Evolutionary conservation across 2,113 vertebrate genomes (phyloP).

Genomic region (Rhadina sibilatrix): DNA sequence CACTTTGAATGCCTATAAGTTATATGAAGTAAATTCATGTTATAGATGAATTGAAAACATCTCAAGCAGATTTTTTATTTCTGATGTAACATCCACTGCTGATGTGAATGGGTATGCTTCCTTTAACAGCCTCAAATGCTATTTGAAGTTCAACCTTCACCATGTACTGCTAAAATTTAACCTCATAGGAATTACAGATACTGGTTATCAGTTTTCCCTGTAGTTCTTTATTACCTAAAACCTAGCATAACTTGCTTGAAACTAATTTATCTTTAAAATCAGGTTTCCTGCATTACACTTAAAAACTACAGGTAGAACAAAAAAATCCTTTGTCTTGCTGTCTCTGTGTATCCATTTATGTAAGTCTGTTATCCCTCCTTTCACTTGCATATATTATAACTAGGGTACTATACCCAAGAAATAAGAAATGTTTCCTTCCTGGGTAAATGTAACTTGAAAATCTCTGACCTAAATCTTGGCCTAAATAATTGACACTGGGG

Average conservation of each 20-base stretch:
- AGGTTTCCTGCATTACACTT: neutral
- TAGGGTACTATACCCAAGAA: neutral
- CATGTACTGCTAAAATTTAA: neutral
- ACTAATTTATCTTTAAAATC: neutral
- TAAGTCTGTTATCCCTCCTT: neutral
- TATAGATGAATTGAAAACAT: neutral
- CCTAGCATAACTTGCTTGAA: neutral
- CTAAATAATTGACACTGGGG: neutral
- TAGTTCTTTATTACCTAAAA: neutral
- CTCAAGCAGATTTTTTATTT: neutral
- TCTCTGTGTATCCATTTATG: neutral
- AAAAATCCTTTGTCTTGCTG: neutral
- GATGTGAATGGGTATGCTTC: neutral
- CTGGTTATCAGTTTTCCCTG: neutral
- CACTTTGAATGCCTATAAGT: neutral
- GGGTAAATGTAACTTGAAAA: neutral
- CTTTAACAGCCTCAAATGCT: neutral
- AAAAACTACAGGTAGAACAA: neutral
- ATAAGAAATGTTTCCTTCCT: neutral
- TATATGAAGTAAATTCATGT: neutral
- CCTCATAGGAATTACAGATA: neutral
- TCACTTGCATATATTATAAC: neutral
- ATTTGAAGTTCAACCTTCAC: neutral
- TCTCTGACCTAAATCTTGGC: neutral
- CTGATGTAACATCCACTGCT: neutral